Evolutionary conservation across 2,888 invertebrate species (phyloP), one percentile per base, ranked within the genome.

Genomic region (Chironomus riparius): DNA sequence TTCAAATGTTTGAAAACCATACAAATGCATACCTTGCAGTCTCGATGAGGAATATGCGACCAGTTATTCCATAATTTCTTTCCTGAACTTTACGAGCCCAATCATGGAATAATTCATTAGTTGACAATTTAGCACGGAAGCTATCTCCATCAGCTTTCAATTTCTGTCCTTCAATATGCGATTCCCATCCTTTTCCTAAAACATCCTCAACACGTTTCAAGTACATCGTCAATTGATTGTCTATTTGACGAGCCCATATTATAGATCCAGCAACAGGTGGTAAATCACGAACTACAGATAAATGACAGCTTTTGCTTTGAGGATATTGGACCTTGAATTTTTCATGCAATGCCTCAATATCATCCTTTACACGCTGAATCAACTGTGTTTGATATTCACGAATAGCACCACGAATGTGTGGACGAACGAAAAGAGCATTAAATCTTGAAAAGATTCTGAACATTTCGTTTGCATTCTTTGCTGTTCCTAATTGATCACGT

Each of bases 401-500:
- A 79, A 99, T 99, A 24, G 99, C 99, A 68, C 99, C 98, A 75
- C 98, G 90, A 82, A 99, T 99, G 85, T 99, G 98, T 2, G 98
- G 98, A 7, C 99, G 90, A 10, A 99, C 97, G 85, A 99, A 99
- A 72, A 99, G 87, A 0, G 98, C 98, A 85, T 99, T 99, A 86
- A 98, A 99, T 18, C 98, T 91, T 0, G 97, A 97, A 86, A 95
- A 95, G 80, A 99, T 99, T 76, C 97, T 89, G 86, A 99, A 99
- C 99, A 99, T 99, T 84, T 99, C 99, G 83, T 98, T 98, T 21
- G 99, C 99, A 86, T 98, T 98, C 85, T 97, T 97, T 0, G 99
- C 98, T 0, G 97, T 97, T 73, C 98, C 98, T 50, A 99, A 87
- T 83, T 99, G 98, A 85, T 99, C 98, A 77, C 98, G 90, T 4